Conservation (phyloP, 2,797 vertebrate species). For the Staurois parvus region DNA sequence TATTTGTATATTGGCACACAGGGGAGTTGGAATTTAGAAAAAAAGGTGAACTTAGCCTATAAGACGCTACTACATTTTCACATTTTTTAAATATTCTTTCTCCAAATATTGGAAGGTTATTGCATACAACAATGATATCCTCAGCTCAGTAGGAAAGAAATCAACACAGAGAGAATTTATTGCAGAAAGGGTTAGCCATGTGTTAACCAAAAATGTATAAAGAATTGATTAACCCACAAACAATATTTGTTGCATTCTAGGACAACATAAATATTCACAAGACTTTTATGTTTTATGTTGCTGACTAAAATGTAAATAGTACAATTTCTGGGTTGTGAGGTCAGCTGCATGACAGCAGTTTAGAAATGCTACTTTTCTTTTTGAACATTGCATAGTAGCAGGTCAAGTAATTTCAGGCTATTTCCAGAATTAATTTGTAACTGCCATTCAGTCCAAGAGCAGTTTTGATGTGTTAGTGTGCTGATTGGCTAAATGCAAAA, state of each 20-base stretch:
- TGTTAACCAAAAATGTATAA: background rate
- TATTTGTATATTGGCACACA: too few species aligned
- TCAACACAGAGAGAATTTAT: too few species aligned
- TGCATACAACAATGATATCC: background rate
- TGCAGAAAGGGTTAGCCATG: background rate
- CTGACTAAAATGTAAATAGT: background rate
- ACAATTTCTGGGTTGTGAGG: background rate
- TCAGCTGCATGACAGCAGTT: background rate
- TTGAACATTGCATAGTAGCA: background rate
- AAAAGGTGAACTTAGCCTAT: too few species aligned
- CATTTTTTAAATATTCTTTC: too few species aligned
- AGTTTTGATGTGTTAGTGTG: background rate
- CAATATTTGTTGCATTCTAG: background rate
- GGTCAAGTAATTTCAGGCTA: constrained; percentile 18
- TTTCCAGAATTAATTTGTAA: constrained; percentile 35
- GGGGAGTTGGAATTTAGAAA: too few species aligned
- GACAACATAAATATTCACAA: background rate
- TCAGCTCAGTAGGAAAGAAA: background rate
- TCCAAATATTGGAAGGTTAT: background rate
- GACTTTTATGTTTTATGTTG: background rate
- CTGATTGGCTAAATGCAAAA: constrained; percentile 13
- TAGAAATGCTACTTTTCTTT: constrained; percentile 1
- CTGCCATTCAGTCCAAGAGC: constrained; percentile 13
- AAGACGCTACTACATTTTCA: too few species aligned
- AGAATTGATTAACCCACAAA: background rate